A percentile compares a stretch with the other conserved stretches of the same genome.
phyloP scores from a whole-genome alignment of 2,797 vertebrate species.

The Falco columbarius region DNA sequence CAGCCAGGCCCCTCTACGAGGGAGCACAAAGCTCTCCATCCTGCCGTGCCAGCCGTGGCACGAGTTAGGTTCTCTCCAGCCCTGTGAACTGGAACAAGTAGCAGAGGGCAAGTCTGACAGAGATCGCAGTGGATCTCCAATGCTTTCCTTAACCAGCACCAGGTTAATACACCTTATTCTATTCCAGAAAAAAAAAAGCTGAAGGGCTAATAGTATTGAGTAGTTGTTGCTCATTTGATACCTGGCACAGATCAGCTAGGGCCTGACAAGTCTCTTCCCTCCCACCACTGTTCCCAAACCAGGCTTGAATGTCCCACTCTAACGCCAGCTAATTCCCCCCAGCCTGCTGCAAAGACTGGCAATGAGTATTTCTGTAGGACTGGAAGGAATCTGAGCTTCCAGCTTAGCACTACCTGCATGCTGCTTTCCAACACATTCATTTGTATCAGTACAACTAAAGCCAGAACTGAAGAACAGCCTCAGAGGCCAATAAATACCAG shows the following conservation, averaged over 20 bases:
- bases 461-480: background rate
- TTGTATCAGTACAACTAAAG: background rate
- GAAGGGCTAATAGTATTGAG: background rate
- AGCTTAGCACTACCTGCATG: background rate
- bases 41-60: rapidly evolving
- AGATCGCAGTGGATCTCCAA: background rate
- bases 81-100: background rate
- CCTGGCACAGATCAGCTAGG: background rate
- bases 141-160: background rate
- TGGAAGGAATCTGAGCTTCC: background rate
- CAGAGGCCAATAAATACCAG: background rate
- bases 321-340: background rate
- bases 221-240: background rate
- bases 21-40: background rate
- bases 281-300: background rate
- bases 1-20: background rate
- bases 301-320: background rate
- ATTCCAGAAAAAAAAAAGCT: background rate
- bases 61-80: background rate
- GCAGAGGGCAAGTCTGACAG: background rate
- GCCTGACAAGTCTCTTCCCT: background rate
- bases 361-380: background rate
- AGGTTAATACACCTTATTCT: background rate
- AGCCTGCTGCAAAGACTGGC: background rate
- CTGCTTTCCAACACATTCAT: background rate